Base-by-base conservation (phyloP, 2,797 vertebrate genomes). In the Salarias fasciatus region DNA sequence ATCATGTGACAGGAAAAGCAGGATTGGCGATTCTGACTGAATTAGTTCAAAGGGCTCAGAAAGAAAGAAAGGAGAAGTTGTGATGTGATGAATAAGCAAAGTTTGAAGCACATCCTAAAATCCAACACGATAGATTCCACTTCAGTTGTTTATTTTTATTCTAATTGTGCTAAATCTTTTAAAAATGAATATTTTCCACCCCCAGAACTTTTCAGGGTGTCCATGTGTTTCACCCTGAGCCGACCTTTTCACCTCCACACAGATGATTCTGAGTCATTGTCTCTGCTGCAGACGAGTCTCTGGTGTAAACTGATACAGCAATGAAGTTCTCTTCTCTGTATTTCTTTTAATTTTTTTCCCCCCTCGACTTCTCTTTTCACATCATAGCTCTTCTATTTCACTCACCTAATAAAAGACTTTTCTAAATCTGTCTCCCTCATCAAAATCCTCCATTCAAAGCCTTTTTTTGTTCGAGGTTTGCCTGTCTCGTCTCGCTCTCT, bases 181-280 rank as follows among this genome's bases (percentile, higher is more conserved):
- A 24, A 24, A 24, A 24, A 2, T 18, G 24, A 24, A 24, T 24
- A 18, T 24, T 24, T 24, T 18, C 18, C 24, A 24, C 18, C n/a
- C n/a, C n/a, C n/a, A n/a, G n/a, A 24, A 24, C 18, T 24, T 24
- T 24, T 24, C 18, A 24, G 8, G n/a, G 13, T 14, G 41, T n/a
- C 5, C 37, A 62, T 54, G 48, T 72, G 66, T 72, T 71, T 80
- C 55, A 51, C 44, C 61, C 64, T 47, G 45, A n/a, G 24, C 14
- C 41, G 54, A 72, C 83, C 68, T 75, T 38, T 47, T 69, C 55
- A 72, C 75, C 67, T 49, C 28, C 13, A 18, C 40, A 59, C 63
- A 65, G 60, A 36, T 58, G 13, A 30, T 38, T 43, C 68, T 43
- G 47, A 79, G 44, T 47, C 75, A 72, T 52, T 63, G 69, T 70